Evolutionary conservation across 2,888 invertebrate genomes (phyloP), one percentile per base, ranked within the genome.

Genomic region (Cephus nigrinus): DNA sequence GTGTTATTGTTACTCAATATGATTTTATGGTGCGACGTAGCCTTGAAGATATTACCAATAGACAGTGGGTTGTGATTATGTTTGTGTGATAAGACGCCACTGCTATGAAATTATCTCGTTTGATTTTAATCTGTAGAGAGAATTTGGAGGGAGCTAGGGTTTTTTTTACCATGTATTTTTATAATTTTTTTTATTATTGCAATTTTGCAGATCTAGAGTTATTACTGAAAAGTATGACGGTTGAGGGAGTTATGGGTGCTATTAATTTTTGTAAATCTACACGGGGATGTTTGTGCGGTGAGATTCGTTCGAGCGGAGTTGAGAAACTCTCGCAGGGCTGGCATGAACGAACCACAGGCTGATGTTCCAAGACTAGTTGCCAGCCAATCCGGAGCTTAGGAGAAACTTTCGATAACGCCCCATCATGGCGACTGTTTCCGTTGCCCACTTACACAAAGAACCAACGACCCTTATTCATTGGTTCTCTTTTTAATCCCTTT

Each of bases 401-500:
- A 79, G 78, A 75, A 78, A 68, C 75, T 78, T 76, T 77, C 80
- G 85, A 85, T 82, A 79, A 85, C 90, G 89, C 89, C 90, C 90
- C 87, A 87, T 87, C 86, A 90, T 89, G 90, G 88, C 88, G 89
- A 82, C 82, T 78, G 75, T 71, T 81, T 80, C 80, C 75, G 79
- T 81, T 84, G 83, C 83, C 85, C 81, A 78, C 79, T 80, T 79
- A 36, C 15, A 68, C 74, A 34, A 36, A 73, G 34, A 32, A 9
- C 71, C 31, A 71, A 71, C 71, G 71, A 71, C 71, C 71, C 71
- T 71, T 71, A 33, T 31, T 71, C 40, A 55, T 23, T 15, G 40
- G 40, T 23, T 55, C 40, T 55, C 23, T 55, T 55, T 55, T 23
- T 55, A 55, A 23, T 55, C 23, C 15, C 40, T 23, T 23, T 55